Evolutionary conservation across 1,140 invertebrate genomes (phyloP), one percentile per base, ranked within the genome.

Genomic region (Leptestheria dahalacensis): DNA sequence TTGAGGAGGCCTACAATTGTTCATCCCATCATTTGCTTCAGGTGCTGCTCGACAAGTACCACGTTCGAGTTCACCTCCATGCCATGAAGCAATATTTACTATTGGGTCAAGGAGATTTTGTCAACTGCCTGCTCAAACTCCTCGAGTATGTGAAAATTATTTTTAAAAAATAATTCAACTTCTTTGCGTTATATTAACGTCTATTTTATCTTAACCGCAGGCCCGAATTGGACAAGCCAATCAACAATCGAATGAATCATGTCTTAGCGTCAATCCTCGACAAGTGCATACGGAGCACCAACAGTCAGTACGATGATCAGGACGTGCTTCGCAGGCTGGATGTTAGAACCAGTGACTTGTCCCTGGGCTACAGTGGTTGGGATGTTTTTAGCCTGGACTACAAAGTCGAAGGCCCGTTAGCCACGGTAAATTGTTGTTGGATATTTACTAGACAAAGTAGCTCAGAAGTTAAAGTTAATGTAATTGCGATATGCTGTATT

Each of bases 371-470:
- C 71, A 82, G 78, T 59, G 93, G 93, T 2, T 97, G 93, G 92
- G 92, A 97, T 74, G 87, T 96, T 48, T 95, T 97, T 72, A 86
- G 86, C 67, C 74, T 98, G 52, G 84, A 91, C 69, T 98, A 98
- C 72, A 85, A 89, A 60, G 86, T 93, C 2, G 84, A 89, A 70
- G 92, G 92, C 6, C 94, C 93, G 15, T 85, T 97, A 61, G 87
- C 88, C 68, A 95, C 91, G 11, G 82, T 86, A 12, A n/a, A n/a
- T n/a, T n/a, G n/a, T n/a, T n/a, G n/a, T n/a, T n/a, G n/a, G n/a
- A n/a, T n/a, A n/a, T n/a, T n/a, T n/a, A n/a, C n/a, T n/a, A n/a
- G n/a, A n/a, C n/a, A n/a, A n/a, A n/a, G n/a, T n/a, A n/a, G n/a
- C n/a, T n/a, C n/a, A n/a, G n/a, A n/a, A n/a, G n/a, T n/a, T n/a